Evolutionary conservation across 2,797 vertebrate species (phyloP).

Genomic region (Lepidocolaptes lacrymiger): DNA sequence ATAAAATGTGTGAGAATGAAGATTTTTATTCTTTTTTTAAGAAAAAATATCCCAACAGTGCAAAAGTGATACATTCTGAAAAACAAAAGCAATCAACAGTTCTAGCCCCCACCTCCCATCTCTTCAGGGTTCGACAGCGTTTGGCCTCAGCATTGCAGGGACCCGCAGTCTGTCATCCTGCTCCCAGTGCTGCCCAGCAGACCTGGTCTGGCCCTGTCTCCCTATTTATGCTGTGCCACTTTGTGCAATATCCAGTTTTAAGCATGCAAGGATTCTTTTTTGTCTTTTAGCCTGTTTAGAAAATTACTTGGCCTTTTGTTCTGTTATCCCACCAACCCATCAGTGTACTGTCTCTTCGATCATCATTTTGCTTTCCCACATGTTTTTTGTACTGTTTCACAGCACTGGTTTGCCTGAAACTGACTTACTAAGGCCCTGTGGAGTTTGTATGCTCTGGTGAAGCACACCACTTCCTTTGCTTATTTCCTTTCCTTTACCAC

Average conservation of each 20-base stretch:
- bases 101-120: background rate
- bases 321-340: background rate
- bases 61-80: background rate
- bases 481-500: slow-evolving; percentile 4
- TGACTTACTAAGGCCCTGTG: background rate
- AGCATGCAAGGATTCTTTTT: background rate
- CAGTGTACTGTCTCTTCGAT: background rate
- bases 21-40: background rate
- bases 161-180: background rate
- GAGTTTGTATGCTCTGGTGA: background rate
- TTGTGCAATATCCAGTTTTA: background rate
- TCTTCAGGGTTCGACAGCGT: background rate
- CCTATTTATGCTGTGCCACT: background rate
- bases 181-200: background rate
- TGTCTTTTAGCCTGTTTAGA: background rate
- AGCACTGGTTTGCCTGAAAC: background rate
- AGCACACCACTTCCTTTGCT: background rate
- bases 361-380: background rate
- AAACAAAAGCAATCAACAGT: background rate
- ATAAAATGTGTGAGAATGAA: background rate
- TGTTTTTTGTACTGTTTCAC: background rate
- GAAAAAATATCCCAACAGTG: background rate
- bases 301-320: background rate
- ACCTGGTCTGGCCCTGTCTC: background rate
- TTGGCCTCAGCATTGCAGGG: background rate